Evolutionary conservation across 1,140 invertebrate species (phyloP).

Genomic region (Zaprionus kolodkinae): DNA sequence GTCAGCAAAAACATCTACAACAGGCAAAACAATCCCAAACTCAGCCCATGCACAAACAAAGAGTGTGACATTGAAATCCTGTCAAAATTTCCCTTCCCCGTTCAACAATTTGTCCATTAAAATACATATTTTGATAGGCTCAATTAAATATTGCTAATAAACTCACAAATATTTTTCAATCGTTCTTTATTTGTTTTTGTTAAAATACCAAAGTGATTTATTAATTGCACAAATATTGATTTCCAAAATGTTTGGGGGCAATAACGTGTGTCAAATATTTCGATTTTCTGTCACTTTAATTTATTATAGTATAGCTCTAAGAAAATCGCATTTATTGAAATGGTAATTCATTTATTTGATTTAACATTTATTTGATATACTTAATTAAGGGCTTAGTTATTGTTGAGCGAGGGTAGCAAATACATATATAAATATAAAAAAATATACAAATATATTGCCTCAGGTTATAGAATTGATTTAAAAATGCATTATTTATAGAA

Average conservation of each 20-base stretch:
- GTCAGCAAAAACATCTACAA: too few species aligned
- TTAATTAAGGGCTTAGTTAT: too few species aligned
- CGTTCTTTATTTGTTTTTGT: background rate
- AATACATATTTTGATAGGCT: background rate
- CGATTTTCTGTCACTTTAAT: background rate
- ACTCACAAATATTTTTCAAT: background rate
- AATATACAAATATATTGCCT: too few species aligned
- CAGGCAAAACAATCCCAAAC: background rate
- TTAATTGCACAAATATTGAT: background rate
- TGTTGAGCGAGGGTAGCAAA: too few species aligned
- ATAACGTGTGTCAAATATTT: background rate
- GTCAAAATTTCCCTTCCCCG: background rate
- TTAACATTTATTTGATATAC: too few species aligned
- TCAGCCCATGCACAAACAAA: slow-evolving; percentile 16
- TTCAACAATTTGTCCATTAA: background rate
- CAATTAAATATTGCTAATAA: slow-evolving; percentile 10
- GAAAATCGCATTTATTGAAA: background rate
- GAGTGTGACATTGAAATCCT: slow-evolving; percentile 1
- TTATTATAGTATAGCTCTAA: background rate
- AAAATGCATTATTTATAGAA: too few species aligned
- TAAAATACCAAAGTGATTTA: slow-evolving; percentile 5
- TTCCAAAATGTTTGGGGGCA: background rate
- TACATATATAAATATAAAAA: too few species aligned
- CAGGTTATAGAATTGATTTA: too few species aligned
- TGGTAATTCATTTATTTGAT: too few species aligned